phyloP scores from a whole-genome alignment of 2,797 vertebrate species.

The Arctocebus calabarensis region DNA sequence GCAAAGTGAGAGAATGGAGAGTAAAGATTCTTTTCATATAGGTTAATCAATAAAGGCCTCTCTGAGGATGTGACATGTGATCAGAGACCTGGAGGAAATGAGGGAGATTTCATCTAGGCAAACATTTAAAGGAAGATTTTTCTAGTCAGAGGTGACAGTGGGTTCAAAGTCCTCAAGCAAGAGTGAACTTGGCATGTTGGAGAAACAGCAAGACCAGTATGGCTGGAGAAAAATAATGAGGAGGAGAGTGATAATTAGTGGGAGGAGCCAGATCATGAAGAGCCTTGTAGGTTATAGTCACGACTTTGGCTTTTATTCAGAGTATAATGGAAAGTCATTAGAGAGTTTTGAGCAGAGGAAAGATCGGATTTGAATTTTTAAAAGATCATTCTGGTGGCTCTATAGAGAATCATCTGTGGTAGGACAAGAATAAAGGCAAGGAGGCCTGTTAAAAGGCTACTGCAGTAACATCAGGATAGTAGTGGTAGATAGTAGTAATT shows the following conservation, averaged over 20 bases:
- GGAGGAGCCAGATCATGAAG: neutral
- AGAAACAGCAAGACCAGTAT: neutral
- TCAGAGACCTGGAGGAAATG: constrained; percentile 26
- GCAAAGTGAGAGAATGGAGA: neutral
- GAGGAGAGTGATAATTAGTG: neutral
- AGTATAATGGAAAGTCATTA: constrained; percentile 5
- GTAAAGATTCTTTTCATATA: neutral
- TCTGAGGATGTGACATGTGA: neutral
- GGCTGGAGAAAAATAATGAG: neutral
- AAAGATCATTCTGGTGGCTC: neutral
- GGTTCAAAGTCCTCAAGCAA: neutral
- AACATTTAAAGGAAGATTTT: neutral
- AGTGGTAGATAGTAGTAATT: too few relatives aligned
- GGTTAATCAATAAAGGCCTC: neutral
- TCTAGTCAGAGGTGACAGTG: neutral
- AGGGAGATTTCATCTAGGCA: neutral
- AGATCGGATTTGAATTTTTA: constrained; percentile 4
- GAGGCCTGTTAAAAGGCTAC: neutral
- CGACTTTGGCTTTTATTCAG: neutral
- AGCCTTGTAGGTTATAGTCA: neutral
- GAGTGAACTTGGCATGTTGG: neutral
- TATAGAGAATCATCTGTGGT: neutral
- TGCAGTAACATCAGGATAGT: neutral
- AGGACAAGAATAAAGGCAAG: neutral
- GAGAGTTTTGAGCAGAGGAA: constrained; percentile 23